Evolutionary conservation across 2,888 invertebrate genomes (phyloP), one percentile per base, ranked within the genome.

Genomic region (Amitus sp.): DNA sequence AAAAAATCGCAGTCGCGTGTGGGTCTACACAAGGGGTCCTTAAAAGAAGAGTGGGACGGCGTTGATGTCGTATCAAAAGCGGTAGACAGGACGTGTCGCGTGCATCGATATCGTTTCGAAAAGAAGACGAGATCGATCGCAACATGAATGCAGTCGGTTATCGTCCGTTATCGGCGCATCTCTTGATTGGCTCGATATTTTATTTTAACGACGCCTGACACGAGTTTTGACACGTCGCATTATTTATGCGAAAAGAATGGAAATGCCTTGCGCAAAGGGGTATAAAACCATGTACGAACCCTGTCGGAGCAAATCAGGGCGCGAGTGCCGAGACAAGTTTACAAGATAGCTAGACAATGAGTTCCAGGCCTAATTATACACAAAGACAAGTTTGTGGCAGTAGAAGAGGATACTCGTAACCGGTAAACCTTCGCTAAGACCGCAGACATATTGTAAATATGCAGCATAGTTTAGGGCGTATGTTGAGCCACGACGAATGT

Each of bases 371-470:
- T 52, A 63, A 63, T 63, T 63, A 54, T 59, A 52, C 55, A 52
- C 52, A 53, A 63, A 59, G 63, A 52, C 55, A 56, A 58, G 52
- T 64, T 56, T 50, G 63, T 50, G 56, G 56, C 46, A n/a, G n/a
- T n/a, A 50, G 42, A 37, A 13, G 51, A 50, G 30, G 45, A 20
- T 46, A 51, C 48, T 47, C 54, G 53, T 57, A 56, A 51, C 49
- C 50, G 30, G 48, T 54, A 45, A 56, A 64, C 39, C 12, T 17
- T 39, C 55, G 59, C 46, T 37, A 43, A 17, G 43, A 60, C 59
- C 63, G 59, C 63, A 64, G 63, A 60, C 64, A 42, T 64, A 60
- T 60, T 60, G 60, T 57, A 64, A 64, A 64, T 57, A 64, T 49
- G 50, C 42, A 42, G 47, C 39, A 58, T 37, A 43, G 58, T 58